Evolutionary conservation across 2,888 invertebrate species (phyloP).

Genomic region (Dascillus cervinus): DNA sequence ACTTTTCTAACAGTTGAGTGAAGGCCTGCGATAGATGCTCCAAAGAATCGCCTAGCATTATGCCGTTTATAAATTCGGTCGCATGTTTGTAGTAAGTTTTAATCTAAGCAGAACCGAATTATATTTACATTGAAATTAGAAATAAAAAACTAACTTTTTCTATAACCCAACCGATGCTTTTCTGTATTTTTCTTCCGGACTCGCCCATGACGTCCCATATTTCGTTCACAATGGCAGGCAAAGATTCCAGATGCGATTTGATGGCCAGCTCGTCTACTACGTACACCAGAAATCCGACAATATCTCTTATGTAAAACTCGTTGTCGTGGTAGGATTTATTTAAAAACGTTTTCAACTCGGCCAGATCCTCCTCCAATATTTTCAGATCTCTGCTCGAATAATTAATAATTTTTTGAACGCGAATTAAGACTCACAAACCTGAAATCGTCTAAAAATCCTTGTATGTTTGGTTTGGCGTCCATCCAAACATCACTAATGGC

Average conservation of each 20-base stretch:
- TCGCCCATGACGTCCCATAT: slow-evolving; percentile 83
- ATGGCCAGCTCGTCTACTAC: slow-evolving; percentile 73
- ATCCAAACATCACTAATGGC: slow-evolving; percentile 65
- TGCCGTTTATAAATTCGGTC: slow-evolving; percentile 58
- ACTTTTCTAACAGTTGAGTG: slow-evolving; percentile 64
- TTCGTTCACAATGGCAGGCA: slow-evolving; percentile 74
- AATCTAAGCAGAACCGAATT: slow-evolving; percentile 39
- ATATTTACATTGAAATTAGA: background rate
- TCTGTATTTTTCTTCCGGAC: slow-evolving; percentile 69
- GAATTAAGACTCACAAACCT: slow-evolving; percentile 40
- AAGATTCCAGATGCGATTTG: slow-evolving; percentile 65
- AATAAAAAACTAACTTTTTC: slow-evolving; percentile 45
- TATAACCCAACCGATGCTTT: slow-evolving; percentile 66
- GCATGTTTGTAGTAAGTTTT: slow-evolving; percentile 65
- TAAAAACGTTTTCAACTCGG: slow-evolving; percentile 59
- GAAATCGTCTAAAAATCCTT: slow-evolving; percentile 65
- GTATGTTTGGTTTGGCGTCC: slow-evolving; percentile 63
- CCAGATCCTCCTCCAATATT: slow-evolving; percentile 64
- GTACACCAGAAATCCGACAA: slow-evolving; percentile 60
- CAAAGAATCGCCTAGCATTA: slow-evolving; percentile 68
- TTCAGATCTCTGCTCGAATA: slow-evolving; percentile 49
- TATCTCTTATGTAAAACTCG: slow-evolving; percentile 76
- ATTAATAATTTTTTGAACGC: slow-evolving; percentile 1
- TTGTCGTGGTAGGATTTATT: slow-evolving; percentile 73
- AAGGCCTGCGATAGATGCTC: slow-evolving; percentile 62